Percentiles rank a stretch among this genome's conserved stretches.
phyloP scores from a whole-genome alignment of 2,888 invertebrate genomes.

The Galeruca laticollis region DNA sequence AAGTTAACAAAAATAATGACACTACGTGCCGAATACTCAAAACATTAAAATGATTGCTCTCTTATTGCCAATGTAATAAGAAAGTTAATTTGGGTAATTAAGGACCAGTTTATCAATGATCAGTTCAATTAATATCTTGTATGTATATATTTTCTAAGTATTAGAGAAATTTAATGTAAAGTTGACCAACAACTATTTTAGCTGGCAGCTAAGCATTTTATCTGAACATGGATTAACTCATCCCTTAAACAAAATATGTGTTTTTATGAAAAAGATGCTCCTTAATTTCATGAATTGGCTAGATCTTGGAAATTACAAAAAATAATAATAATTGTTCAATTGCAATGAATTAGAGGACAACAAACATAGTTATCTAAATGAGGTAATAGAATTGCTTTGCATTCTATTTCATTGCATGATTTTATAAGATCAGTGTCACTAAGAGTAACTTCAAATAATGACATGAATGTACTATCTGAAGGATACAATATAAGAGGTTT shows the following conservation, averaged over 20 bases:
- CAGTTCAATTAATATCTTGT: slow-evolving; percentile 1
- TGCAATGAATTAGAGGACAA: slow-evolving; percentile 2
- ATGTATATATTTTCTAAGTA: background rate
- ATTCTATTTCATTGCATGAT: slow-evolving; percentile 2
- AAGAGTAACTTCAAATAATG: too few relatives aligned
- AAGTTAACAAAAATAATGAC: slow-evolving; percentile 1
- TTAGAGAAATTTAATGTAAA: slow-evolving; percentile 1
- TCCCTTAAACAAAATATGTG: background rate
- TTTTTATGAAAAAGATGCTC: background rate
- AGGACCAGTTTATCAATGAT: background rate
- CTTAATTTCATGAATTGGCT: background rate
- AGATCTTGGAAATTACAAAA: slow-evolving; percentile 4
- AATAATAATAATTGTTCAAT: slow-evolving; percentile 1
- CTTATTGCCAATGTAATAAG: background rate
- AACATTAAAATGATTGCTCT: slow-evolving; percentile 1
- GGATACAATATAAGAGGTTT: too few relatives aligned
- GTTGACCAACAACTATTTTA: background rate
- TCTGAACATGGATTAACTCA: background rate
- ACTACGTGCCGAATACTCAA: background rate
- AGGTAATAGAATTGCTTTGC: slow-evolving; percentile 1
- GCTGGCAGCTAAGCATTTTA: slow-evolving; percentile 2
- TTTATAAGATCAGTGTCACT: too few relatives aligned
- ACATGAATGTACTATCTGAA: too few relatives aligned
- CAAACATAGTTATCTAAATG: slow-evolving; percentile 4
- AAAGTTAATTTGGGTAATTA: background rate